Percentiles rank a stretch among this genome's conserved stretches.
Conservation (phyloP, 1,140 invertebrate genomes). For the Lepidurus apus region DNA sequence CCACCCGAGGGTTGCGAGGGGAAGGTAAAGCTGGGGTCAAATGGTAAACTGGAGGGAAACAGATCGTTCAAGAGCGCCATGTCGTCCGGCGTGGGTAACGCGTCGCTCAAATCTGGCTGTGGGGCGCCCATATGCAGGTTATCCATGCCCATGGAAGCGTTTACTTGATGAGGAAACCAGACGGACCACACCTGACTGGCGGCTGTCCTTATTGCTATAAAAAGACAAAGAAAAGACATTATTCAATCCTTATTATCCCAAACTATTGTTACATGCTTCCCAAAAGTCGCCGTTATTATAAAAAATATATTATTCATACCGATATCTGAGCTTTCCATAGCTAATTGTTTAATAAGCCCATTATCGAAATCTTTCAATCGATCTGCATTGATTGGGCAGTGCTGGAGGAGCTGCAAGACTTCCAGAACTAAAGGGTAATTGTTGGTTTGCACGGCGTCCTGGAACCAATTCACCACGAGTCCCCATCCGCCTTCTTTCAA, state of each 20-base stretch:
- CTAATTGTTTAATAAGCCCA: not conserved
- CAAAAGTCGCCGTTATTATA: not conserved
- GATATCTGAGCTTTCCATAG: not conserved
- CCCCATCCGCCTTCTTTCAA: conserved; percentile 86
- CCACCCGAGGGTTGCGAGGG: not conserved
- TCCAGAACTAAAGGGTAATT: conserved; percentile 82
- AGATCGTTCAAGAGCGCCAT: conserved; percentile 13
- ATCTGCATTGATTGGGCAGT: conserved; percentile 82
- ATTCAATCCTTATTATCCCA: no score
- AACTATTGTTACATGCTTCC: no score
- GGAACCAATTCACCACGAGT: conserved; percentile 78
- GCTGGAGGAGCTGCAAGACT: conserved; percentile 70
- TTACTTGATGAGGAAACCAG: not conserved
- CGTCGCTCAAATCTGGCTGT: not conserved
- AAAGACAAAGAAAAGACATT: no score
- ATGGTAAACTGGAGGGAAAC: not conserved
- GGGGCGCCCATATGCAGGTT: not conserved
- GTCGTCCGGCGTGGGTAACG: not conserved
- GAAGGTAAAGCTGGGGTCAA: conserved; percentile 6
- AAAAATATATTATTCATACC: not conserved
- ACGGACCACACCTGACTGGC: not conserved
- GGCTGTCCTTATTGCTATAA: not conserved
- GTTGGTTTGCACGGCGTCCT: conserved; percentile 70
- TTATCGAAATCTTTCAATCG: conserved; percentile 61
- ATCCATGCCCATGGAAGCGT: not conserved